These are phyloP conservation scores for Monochamus saltuarius DNA, from an alignment of 1,140 invertebrate genomes.

Conservation along the genomic window DNA sequence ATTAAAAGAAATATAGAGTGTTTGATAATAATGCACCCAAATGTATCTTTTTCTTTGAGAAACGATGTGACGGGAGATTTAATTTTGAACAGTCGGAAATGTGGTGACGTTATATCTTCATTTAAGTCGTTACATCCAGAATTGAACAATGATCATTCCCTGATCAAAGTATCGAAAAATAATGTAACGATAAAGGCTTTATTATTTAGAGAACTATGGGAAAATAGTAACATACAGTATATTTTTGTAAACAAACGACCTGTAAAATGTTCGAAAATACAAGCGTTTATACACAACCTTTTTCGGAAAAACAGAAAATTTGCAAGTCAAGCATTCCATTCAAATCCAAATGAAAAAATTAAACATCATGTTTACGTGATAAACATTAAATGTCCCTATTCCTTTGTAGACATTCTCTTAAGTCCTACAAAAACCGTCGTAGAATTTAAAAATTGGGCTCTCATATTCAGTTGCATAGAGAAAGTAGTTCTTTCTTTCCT, in stretches of 20 bases:
- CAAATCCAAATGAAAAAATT: conserved; percentile 33
- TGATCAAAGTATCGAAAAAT: conserved; percentile 55
- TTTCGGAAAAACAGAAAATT: conserved; percentile 45
- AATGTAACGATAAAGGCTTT: conserved; percentile 58
- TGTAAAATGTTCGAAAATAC: conserved; percentile 57
- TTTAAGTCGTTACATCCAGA: conserved; percentile 57
- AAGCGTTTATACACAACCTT: conserved; percentile 53
- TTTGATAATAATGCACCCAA: conserved; percentile 60
- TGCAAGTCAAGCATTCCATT: conserved; percentile 3
- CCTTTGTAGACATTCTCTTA: conserved; percentile 59
- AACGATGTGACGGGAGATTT: conserved; percentile 61
- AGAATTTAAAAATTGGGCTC: conserved; percentile 63
- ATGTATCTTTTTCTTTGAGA: conserved; percentile 60
- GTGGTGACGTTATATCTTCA: conserved; percentile 55
- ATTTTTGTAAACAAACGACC: conserved; percentile 64
- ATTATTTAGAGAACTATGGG: conserved; percentile 54
- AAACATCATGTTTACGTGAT: conserved; percentile 60
- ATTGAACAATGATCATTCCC: conserved; percentile 52
- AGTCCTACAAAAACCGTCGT: conserved; percentile 57
- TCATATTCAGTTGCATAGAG: conserved; percentile 56
- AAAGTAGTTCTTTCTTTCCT: conserved; percentile 50
- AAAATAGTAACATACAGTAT: conserved; percentile 58
- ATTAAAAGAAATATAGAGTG: conserved; percentile 59
- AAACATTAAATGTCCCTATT: conserved; percentile 60
- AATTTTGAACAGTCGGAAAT: conserved; percentile 59